Evolutionary conservation across 2,888 invertebrate genomes (phyloP), one percentile per base, ranked within the genome.

Genomic region (Dinocampus coccinellae): DNA sequence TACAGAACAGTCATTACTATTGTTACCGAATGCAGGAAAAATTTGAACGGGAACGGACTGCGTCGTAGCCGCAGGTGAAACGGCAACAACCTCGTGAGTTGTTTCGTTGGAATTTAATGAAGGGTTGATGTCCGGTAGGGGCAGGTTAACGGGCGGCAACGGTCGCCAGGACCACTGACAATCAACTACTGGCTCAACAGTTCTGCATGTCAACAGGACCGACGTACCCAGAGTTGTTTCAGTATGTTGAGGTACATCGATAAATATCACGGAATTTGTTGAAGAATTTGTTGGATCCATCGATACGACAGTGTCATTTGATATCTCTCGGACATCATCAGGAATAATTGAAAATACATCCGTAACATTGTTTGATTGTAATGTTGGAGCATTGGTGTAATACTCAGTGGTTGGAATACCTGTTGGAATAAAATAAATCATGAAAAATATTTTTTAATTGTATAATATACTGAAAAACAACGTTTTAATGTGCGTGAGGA

Each of bases 131-230:
- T 85, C 81, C 69, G 86, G 86, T 76, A 82, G 79, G 55, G 86
- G 86, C 61, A 86, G 77, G 70, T 84, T 81, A 47, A 81, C 79
- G 13, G 86, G 86, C 0, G 85, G 83, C 33, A 85, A 74, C 22
- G 87, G 81, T 34, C 82, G 82, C 87, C 87, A 87, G 70, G 85
- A 86, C 87, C 87, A 87, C 67, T 83, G 85, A 69, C 87, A 87
- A 62, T 87, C 86, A 42, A 76, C 77, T 26, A 87, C 85, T 64
- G 86, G 81, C 75, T 78, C 79, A 42, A 80, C 78, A 10, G 85
- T 84, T 69, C 83, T 78, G 75, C 87, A 87, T 58, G 83, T 80
- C 63, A 87, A 76, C 36, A 86, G 78, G 10, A 86, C 84, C 62
- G 85, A 83, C 7, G 83, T 79, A 2, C 84, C 86, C 24, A 85